phyloP scores from a whole-genome alignment of 1,140 invertebrate species.

The roundworm (Caenorhabditis elegans) region DNA sequence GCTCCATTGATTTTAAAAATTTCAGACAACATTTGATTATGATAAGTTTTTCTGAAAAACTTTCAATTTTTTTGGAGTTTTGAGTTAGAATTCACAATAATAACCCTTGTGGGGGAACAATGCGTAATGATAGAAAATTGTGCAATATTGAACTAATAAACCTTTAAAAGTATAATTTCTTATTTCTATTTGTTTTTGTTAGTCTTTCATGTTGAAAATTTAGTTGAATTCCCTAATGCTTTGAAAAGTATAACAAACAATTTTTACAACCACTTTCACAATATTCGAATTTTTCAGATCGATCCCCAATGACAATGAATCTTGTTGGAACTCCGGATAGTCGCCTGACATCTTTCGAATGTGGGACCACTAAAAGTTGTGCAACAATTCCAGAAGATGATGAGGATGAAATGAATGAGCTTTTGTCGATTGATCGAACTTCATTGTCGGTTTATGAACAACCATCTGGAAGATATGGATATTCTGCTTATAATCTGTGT shows the following conservation, averaged over 20 bases:
- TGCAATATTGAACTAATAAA: too few relatives aligned
- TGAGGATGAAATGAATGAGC: conserved; percentile 46
- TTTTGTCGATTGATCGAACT: conserved; percentile 56
- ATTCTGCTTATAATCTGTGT: conserved; percentile 28
- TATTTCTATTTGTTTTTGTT: neutral
- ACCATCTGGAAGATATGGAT: conserved; percentile 32
- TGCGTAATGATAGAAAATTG: neutral
- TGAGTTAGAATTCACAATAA: neutral
- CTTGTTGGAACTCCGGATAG: conserved; percentile 55
- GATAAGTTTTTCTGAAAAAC: neutral
- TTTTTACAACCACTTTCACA: too few relatives aligned
- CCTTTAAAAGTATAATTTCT: neutral
- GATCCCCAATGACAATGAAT: conserved; percentile 44
- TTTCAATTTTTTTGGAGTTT: neutral
- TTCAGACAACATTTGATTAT: too few relatives aligned
- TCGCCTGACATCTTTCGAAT: conserved; percentile 55
- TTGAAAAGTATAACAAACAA: neutral
- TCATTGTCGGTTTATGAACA: conserved; percentile 47
- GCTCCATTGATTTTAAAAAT: too few relatives aligned
- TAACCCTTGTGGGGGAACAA: neutral
- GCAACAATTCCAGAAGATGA: conserved; percentile 57
- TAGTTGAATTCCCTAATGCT: too few relatives aligned
- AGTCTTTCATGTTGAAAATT: too few relatives aligned
- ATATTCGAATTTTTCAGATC: conserved; percentile 40
- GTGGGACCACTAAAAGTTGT: conserved; percentile 58